Conservation (phyloP, 2,797 vertebrate species). For the Eurystomus glaucurus region DNA sequence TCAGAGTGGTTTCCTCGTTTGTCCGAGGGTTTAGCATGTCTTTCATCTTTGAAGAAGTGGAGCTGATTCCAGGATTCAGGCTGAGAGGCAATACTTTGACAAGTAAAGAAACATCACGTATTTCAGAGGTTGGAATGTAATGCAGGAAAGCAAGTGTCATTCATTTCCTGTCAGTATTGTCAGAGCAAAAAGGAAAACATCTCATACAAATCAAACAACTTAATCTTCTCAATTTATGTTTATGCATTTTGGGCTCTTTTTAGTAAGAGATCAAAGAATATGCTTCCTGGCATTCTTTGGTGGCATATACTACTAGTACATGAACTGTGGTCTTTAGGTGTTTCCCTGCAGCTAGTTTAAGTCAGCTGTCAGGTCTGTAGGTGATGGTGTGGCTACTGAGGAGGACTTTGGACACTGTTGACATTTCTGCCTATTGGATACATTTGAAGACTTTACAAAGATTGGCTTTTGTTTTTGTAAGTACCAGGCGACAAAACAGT, state of each 20-base stretch:
- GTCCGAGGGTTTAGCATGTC: neutral
- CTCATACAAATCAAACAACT: neutral
- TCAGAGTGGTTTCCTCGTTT: neutral
- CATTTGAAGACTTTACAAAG: neutral
- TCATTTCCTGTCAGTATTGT: constrained; percentile 11
- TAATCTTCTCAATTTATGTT: constrained; percentile 38
- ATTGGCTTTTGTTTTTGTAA: neutral
- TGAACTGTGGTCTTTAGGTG: neutral
- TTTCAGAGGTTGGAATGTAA: neutral
- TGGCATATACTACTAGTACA: neutral
- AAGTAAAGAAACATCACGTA: neutral
- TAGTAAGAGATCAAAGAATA: constrained; percentile 44
- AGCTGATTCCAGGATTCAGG: neutral
- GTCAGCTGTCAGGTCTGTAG: neutral
- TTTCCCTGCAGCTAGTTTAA: neutral
- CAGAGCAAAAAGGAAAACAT: neutral
- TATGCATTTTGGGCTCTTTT: neutral
- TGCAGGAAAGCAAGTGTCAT: neutral
- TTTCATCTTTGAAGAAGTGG: constrained; percentile 1
- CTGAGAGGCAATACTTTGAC: neutral
- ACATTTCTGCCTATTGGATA: neutral
- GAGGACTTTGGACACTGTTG: neutral
- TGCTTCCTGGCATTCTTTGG: neutral
- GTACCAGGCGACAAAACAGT: neutral
- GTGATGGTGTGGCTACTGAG: neutral